A percentile compares a stretch with the other conserved stretches of the same genome.
Evolutionary conservation across 1,140 invertebrate species (phyloP).

Genomic region (Diachasmimorpha longicaudata): DNA sequence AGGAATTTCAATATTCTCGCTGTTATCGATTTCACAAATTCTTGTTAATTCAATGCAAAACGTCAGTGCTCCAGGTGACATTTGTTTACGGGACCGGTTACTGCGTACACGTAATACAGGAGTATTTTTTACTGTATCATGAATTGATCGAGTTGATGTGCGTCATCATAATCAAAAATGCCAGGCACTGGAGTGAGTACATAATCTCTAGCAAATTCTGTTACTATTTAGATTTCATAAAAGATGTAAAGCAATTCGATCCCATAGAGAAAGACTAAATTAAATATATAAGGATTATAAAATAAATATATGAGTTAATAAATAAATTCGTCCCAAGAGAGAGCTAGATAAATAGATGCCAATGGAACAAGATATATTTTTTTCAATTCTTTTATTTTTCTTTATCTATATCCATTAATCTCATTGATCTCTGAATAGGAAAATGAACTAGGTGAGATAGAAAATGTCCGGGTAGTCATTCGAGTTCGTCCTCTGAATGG

Average conservation of each 20-base stretch:
- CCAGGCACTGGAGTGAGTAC: neutral
- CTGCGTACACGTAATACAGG: neutral
- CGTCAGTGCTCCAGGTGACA: neutral
- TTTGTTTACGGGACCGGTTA: slow-evolving; percentile 6
- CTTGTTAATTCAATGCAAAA: neutral
- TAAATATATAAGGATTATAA: too few relatives aligned
- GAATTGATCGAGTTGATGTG: neutral
- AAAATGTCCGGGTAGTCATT: slow-evolving; percentile 79
- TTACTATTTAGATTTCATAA: neutral
- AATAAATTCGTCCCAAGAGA: too few relatives aligned
- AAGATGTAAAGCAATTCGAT: neutral
- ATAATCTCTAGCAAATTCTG: neutral
- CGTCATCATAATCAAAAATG: neutral
- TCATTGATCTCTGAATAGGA: slow-evolving; percentile 7
- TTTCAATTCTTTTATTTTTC: too few relatives aligned
- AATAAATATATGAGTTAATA: too few relatives aligned
- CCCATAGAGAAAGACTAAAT: neutral
- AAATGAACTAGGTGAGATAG: slow-evolving; percentile 39
- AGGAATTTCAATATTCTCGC: neutral
- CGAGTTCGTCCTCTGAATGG: slow-evolving; percentile 85
- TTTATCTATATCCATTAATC: neutral
- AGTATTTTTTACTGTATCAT: neutral
- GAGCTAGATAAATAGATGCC: too few relatives aligned
- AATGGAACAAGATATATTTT: too few relatives aligned
- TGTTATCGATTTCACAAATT: neutral